phyloP scores from a whole-genome alignment of 37 sponge, comb jelly and placozoan species.

The Diacarnus erythraeanus region DNA sequence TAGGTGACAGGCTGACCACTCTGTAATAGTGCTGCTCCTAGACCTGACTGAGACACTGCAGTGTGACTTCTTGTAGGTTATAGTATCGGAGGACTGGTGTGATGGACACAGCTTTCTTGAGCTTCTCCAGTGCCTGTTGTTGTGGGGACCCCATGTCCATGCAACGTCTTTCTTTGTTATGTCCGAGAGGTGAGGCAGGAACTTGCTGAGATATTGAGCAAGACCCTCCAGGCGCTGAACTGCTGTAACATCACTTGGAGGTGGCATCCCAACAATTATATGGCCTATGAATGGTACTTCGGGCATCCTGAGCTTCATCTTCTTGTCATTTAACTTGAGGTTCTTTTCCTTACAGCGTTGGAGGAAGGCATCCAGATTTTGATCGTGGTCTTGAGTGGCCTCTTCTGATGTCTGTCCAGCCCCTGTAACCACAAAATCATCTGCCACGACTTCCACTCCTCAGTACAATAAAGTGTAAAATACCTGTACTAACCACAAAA shows the following conservation, averaged over 20 bases:
- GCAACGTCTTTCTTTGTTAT: conserved; percentile 27
- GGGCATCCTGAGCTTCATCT: conserved; percentile 6
- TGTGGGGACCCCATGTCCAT: conserved; percentile 26
- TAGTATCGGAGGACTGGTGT: conserved; percentile 35
- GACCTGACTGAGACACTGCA: conserved; percentile 31
- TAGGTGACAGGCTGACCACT: conserved; percentile 51
- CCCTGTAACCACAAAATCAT: conserved; percentile 49
- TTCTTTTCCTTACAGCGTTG: conserved; percentile 24
- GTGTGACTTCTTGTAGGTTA: conserved; percentile 23
- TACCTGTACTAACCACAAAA: too few species aligned
- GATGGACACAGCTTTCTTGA: conserved; percentile 28
- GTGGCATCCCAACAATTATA: conserved; percentile 54
- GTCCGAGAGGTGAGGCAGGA: conserved; percentile 54
- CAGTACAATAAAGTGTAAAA: too few species aligned
- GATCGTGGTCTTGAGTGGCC: conserved; percentile 9
- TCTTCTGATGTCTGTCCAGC: conserved; percentile 25
- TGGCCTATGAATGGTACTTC: conserved; percentile 45
- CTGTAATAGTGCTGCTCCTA: conserved; percentile 39
- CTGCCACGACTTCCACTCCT: conserved; percentile 46
- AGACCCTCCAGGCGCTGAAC: conserved; percentile 47
- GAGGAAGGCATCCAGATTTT: conserved; percentile 20
- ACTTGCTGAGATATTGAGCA: conserved; percentile 50
- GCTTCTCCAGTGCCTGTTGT: conserved; percentile 5
- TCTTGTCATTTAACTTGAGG: conserved; percentile 21
- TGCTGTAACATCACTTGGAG: conserved; percentile 41